These are phyloP conservation scores for Caenorhabditis imperialis DNA, from an alignment of 2,888 invertebrate species.

Conservation along the genomic window DNA sequence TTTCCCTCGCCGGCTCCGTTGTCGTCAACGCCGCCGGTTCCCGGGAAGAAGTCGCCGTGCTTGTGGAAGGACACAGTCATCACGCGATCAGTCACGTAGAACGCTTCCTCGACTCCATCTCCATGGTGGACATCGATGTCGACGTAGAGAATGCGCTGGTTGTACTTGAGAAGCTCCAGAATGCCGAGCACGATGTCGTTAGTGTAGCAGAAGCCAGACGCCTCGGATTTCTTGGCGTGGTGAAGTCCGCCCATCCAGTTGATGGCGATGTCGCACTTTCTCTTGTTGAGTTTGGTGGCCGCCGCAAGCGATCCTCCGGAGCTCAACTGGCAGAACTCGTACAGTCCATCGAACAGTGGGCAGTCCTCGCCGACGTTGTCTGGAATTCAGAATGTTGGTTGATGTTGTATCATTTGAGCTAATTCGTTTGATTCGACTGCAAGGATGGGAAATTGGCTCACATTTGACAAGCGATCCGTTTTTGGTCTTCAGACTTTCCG, in stretches of 20 bases:
- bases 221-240: constrained; percentile 95
- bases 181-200: constrained; percentile 99
- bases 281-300: constrained; percentile 97
- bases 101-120: constrained; percentile 92
- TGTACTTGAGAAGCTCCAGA: constrained; percentile 89
- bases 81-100: constrained; percentile 96
- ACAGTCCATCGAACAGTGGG: constrained; percentile 98
- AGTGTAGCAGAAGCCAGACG: constrained; percentile 95
- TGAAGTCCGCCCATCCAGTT: constrained; percentile 99
- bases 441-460: constrained; percentile 80
- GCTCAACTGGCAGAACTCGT: constrained; percentile 98
- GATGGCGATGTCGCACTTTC: constrained; percentile 98
- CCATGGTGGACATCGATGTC: constrained; percentile 99
- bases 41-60: constrained; percentile 99
- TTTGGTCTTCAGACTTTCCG: constrained; percentile 97
- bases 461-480: constrained; percentile 99
- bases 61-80: constrained; percentile 99
- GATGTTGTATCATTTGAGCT: background rate
- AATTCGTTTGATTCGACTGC: no score
- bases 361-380: constrained; percentile 89
- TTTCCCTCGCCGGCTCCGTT: constrained; percentile 87
- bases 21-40: constrained; percentile 86
- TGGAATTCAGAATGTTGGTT: constrained; percentile 63
- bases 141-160: constrained; percentile 87
- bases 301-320: constrained; percentile 97